Evolutionary conservation across 1,140 invertebrate species (phyloP), one percentile per base, ranked within the genome.

Genomic region (Sycophaga agraensis): DNA sequence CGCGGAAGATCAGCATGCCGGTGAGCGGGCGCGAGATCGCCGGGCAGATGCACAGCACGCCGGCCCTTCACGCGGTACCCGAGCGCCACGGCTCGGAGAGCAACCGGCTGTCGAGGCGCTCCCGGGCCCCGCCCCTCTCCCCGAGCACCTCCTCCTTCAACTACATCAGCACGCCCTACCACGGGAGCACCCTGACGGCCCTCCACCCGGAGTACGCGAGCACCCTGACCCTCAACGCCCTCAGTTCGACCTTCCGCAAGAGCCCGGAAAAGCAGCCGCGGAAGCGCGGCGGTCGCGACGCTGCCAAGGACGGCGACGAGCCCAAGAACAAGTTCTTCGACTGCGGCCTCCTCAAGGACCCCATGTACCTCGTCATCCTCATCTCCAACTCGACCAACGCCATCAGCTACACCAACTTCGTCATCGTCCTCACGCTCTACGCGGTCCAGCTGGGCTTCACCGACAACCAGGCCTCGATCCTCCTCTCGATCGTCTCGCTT

Each of bases 401-500:
- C 2, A 90, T 93, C 42, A 91, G 90, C 49, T 92, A 92, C 68
- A 93, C 91, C 0, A 93, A 94, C 72, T 92, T 93, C 60, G 88
- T 92, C 0, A 91, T 93, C 48, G 69, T 93, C 2, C 78, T 93
- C 14, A 91, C 91, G 4, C 83, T 86, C 0, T 93, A 92, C 73
- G 91, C 90, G 1, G 72, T 84, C 0, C 81, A 83, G 14, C 76
- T 91, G 6, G 84, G 84, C 1, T 92, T 88, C 68, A 84, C 88
- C 72, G 90, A 90, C 69, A 80, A 84, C 4, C 73, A 84, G 42
- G 85, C 86, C 0, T 87, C 89, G 2, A 84, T 88, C 63, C 70
- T 94, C 2, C 73, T 93, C 1, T 92, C 91, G 0, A 88, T 90
- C 35, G 89, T 93, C 1, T 91, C 91, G 0, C 82, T 86, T 1